phyloP scores from a whole-genome alignment of 2,888 invertebrate genomes.

The Ormyrus pomaceus region DNA sequence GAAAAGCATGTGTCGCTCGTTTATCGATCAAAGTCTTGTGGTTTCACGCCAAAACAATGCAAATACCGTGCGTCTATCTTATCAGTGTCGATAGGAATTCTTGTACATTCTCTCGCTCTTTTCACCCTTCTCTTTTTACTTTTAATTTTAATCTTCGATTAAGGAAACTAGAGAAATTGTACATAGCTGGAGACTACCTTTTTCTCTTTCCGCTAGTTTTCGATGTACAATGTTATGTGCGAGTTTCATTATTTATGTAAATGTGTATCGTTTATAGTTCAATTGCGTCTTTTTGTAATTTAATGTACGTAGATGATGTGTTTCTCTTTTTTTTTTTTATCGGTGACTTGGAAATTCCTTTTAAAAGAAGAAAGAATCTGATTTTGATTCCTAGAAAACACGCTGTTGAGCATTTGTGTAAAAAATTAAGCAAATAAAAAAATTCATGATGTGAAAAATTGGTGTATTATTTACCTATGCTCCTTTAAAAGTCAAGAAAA shows the following conservation, averaged over 20 bases:
- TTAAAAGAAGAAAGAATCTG: slow-evolving; percentile 30
- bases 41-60: slow-evolving; percentile 51
- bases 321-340: slow-evolving; percentile 26
- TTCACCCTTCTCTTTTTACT: slow-evolving; percentile 16
- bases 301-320: slow-evolving; percentile 15
- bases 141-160: slow-evolving; percentile 30
- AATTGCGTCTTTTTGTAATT: slow-evolving; percentile 30
- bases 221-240: slow-evolving; percentile 22
- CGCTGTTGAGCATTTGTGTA: slow-evolving; percentile 41
- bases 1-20: slow-evolving; percentile 34
- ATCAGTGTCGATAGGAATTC: slow-evolving; percentile 38
- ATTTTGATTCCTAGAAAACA: slow-evolving; percentile 22
- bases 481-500: background rate
- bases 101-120: slow-evolving; percentile 43
- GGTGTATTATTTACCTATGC: background rate
- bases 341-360: slow-evolving; percentile 7
- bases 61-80: slow-evolving; percentile 34
- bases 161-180: slow-evolving; percentile 41
- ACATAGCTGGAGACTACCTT: slow-evolving; percentile 41
- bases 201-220: slow-evolving; percentile 11
- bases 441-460: slow-evolving; percentile 25
- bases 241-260: slow-evolving; percentile 39
- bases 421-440: slow-evolving; percentile 41
- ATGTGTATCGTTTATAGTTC: slow-evolving; percentile 41
- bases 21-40: slow-evolving; percentile 47